phyloP scores from a whole-genome alignment of 2,797 vertebrate species.

The Streptopelia turtur region DNA sequence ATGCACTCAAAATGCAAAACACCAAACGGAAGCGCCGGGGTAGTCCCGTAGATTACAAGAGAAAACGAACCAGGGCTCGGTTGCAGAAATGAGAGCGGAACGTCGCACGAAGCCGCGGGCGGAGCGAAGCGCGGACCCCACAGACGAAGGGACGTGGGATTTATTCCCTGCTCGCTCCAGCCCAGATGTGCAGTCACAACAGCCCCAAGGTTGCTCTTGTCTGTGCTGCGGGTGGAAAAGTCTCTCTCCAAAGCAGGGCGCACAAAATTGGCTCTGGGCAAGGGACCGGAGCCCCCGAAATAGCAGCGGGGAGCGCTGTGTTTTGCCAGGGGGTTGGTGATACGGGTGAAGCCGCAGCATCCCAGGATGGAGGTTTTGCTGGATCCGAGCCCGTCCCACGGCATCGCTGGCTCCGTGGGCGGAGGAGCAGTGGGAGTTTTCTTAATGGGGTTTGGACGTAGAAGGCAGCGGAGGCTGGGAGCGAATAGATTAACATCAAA shows the following conservation, averaged over 20 bases:
- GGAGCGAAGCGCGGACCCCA: rapidly evolving
- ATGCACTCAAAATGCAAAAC: background rate
- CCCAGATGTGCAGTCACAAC: background rate
- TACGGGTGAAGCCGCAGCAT: rapidly evolving
- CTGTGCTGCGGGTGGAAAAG: rapidly evolving
- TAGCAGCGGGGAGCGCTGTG: rapidly evolving
- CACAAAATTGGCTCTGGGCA: background rate
- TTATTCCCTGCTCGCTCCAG: background rate
- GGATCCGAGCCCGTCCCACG: background rate
- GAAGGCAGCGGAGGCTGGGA: background rate
- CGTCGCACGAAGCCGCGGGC: rapidly evolving
- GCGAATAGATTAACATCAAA: background rate
- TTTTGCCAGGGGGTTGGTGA: rapidly evolving
- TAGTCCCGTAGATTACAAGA: background rate
- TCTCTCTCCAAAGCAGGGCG: background rate
- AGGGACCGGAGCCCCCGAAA: background rate
- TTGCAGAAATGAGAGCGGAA: background rate
- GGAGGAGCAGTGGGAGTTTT: background rate
- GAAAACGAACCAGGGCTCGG: background rate
- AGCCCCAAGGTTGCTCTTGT: background rate
- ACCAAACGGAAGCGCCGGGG: background rate
- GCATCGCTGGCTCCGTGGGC: rapidly evolving
- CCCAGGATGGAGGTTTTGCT: background rate
- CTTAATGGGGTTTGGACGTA: background rate
- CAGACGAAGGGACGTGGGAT: background rate